Evolutionary conservation across 2,797 vertebrate genomes (phyloP).

Genomic region (Crocodylus rhombifer): DNA sequence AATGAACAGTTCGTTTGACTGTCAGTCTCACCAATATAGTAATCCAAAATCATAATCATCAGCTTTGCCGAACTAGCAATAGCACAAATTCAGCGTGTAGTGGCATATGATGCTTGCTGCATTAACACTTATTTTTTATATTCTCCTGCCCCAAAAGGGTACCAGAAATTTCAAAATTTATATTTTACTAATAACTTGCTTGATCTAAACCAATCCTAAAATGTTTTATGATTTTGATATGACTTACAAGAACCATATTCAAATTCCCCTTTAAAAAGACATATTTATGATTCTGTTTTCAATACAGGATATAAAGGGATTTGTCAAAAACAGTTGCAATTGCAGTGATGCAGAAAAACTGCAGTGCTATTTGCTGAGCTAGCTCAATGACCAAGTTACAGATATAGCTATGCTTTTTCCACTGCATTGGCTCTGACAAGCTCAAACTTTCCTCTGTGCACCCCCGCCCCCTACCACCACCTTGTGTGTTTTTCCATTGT

Average conservation of each 20-base stretch:
- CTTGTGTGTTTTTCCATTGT: background rate
- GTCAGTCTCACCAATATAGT: conserved; percentile 21
- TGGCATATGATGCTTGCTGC: background rate
- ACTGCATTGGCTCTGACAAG: background rate
- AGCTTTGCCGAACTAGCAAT: background rate
- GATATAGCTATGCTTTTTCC: background rate
- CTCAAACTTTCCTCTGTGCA: background rate
- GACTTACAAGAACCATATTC: conserved; percentile 55
- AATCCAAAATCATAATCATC: conserved; percentile 43
- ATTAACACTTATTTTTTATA: background rate
- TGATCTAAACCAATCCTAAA: conserved; percentile 21
- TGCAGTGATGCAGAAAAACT: conserved; percentile 67
- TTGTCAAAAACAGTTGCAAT: conserved; percentile 71
- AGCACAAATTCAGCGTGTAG: conserved; percentile 25
- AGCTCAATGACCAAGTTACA: conserved; percentile 2
- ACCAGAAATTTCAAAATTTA: conserved; percentile 42
- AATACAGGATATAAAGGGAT: conserved; percentile 68
- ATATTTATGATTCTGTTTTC: conserved; percentile 72
- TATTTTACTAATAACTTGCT: conserved; percentile 34
- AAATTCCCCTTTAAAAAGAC: conserved; percentile 60
- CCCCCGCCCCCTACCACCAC: background rate
- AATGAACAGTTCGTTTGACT: conserved; percentile 14
- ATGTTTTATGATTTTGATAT: conserved; percentile 61
- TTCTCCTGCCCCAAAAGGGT: conserved; percentile 46
- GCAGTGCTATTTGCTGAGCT: conserved; percentile 19